Base-by-base conservation (phyloP, 2,797 vertebrate genomes). In the Mormyrops attenuatus region DNA sequence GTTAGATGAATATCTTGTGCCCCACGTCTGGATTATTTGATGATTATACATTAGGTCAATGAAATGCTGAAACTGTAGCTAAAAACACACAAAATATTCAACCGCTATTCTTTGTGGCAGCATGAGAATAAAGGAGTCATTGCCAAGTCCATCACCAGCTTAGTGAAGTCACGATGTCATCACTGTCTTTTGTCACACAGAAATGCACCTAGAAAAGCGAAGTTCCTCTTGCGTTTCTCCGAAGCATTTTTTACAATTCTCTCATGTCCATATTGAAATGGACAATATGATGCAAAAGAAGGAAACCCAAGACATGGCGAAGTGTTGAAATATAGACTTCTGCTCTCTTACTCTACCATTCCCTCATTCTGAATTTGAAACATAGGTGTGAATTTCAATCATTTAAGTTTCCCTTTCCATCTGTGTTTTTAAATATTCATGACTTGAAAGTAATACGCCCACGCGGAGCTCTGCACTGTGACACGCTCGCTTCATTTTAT, bases 361-460 rank as follows among this genome's bases (percentile, higher is more conserved):
- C 80, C 55, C 30, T 20, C 9, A 8, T 77, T 63, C 34, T 57
- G 13, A 84, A n/a, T 88, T 88, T 88, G n/a, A 41, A 88, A 66
- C 69, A 84, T 63, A 85, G 89, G 77, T 66, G 53, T 90, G 89
- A 88, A 80, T 84, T 63, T 88, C 86, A 90, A 53, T 88, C 34
- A 53, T 49, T 57, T 34, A 13, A 34, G 41, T 49, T 88, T 55
- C 50, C 77, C 20, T 88, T 50, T 66, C 80, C 87, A 52, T 77
- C 77, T 53, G 26, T 53, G 41, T 85, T 47, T 85, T 90, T 88
- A 90, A 88, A 85, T 90, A 88, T 88, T 90, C 89, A 90, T 57
- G n/a, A 52, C 47, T 55, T 55, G 53, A 90, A 85, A 26, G 22
- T 7, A 38, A 66, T 55, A 47, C 44, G 47, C 2, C 50, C 22